Conservation (phyloP, 2,888 invertebrate species). For the Labia minor region DNA sequence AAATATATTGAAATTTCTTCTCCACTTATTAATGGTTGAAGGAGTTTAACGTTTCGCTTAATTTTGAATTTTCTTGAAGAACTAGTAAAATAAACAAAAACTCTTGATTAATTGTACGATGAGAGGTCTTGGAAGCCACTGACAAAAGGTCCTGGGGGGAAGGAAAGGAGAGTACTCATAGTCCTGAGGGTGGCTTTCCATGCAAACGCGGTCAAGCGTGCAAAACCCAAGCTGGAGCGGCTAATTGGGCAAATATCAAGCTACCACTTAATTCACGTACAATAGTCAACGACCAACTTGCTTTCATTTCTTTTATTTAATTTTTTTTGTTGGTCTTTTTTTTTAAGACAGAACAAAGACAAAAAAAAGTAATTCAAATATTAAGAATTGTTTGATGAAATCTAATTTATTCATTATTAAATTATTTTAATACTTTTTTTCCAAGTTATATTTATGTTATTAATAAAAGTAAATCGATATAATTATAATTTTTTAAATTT, state of each 20-base stretch:
- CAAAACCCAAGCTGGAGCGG: slow-evolving; percentile 13
- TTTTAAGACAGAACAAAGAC: neutral
- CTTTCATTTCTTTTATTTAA: neutral
- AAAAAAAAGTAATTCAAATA: neutral
- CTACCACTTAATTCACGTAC: slow-evolving; percentile 13
- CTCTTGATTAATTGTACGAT: slow-evolving; percentile 7
- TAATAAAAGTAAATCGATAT: too few species aligned
- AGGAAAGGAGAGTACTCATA: neutral
- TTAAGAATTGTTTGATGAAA: neutral
- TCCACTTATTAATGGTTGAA: neutral
- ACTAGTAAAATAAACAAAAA: neutral
- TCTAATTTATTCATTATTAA: too few species aligned
- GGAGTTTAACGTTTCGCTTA: neutral
- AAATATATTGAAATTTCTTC: too few species aligned
- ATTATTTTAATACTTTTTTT: too few species aligned
- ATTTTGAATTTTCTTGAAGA: slow-evolving; percentile 13
- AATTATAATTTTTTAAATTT: too few species aligned
- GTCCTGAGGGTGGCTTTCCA: neutral
- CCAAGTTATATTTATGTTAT: too few species aligned
- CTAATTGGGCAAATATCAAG: slow-evolving; percentile 4
- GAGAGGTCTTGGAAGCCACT: slow-evolving; percentile 6
- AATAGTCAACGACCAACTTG: neutral
- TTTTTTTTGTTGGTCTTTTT: slow-evolving; percentile 8
- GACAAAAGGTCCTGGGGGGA: neutral
- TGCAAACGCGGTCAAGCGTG: slow-evolving; percentile 5